Percentiles rank a stretch among this genome's conserved stretches.
Evolutionary conservation across 2,113 vertebrate genomes (phyloP).

Genomic region (Mugil cephalus): DNA sequence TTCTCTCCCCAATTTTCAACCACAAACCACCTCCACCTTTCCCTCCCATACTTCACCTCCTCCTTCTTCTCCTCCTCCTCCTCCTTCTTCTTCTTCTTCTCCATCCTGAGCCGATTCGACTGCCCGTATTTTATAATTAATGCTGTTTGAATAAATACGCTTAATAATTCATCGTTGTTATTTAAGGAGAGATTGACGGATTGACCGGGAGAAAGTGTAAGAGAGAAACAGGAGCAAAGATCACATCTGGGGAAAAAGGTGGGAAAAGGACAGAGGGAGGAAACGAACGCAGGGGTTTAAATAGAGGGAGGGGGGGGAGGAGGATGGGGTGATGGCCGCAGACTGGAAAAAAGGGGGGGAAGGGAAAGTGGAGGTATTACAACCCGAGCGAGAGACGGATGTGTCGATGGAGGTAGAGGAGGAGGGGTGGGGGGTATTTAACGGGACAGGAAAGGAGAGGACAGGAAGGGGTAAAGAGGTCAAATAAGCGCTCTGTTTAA

Average conservation of each 20-base stretch:
- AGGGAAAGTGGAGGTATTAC: constrained; percentile 76
- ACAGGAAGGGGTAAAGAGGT: constrained; percentile 73
- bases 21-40: constrained; percentile 55
- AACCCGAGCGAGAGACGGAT: constrained; percentile 75
- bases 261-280: constrained; percentile 38
- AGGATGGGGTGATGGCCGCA: constrained; percentile 65
- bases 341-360: constrained; percentile 68
- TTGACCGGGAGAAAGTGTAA: constrained; percentile 49
- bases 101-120: constrained; percentile 12
- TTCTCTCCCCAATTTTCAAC: constrained; percentile 58
- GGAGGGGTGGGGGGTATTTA: constrained; percentile 56
- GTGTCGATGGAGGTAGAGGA: constrained; percentile 63
- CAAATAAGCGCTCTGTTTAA: constrained; percentile 82
- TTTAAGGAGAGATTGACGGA: constrained; percentile 72
- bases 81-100: constrained; percentile 1
- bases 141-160: constrained; percentile 80
- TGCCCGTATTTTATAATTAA: constrained; percentile 76
- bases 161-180: constrained; percentile 81
- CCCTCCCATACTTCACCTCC: constrained; percentile 17
- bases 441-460: constrained; percentile 71
- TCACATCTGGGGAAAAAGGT: constrained; percentile 23
- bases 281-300: constrained; percentile 49
- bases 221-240: constrained; percentile 55
- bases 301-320: constrained; percentile 55
- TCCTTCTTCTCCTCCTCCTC: not conserved